phyloP scores from a whole-genome alignment of 2,113 vertebrate species.

The Amblyornis subalaris region DNA sequence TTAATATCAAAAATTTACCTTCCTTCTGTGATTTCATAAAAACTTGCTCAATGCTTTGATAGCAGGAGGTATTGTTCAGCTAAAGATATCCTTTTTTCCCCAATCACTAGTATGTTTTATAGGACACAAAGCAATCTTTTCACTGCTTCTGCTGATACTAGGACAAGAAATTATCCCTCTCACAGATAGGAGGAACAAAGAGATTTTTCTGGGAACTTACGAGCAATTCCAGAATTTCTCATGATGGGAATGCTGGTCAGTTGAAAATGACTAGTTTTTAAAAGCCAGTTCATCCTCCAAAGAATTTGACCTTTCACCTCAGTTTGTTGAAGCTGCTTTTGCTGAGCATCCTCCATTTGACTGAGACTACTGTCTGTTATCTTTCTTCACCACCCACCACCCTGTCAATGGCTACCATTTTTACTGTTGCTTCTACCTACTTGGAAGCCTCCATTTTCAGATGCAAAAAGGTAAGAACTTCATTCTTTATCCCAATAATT shows the following conservation, averaged over 20 bases:
- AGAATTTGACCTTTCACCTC: not conserved
- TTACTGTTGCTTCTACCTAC: not conserved
- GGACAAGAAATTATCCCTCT: not conserved
- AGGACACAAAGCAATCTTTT: not conserved
- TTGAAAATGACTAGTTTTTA: not conserved
- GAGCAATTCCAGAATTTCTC: not conserved
- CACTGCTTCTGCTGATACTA: not conserved
- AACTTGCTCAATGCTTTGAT: not conserved
- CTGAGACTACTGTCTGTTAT: not conserved
- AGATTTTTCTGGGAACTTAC: not conserved
- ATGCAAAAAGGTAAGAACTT: not conserved
- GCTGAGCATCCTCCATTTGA: not conserved
- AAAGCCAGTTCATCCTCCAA: not conserved
- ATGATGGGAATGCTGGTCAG: rapidly evolving
- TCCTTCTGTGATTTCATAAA: not conserved
- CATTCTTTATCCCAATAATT: not conserved
- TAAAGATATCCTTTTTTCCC: not conserved
- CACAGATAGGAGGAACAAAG: not conserved
- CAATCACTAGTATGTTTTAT: not conserved
- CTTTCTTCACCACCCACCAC: not conserved
- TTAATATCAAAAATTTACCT: not conserved
- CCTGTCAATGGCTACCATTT: not conserved
- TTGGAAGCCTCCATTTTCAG: not conserved
- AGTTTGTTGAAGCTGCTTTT: not conserved
- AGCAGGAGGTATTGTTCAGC: not conserved